Evolutionary conservation across 1,140 invertebrate species (phyloP).

Genomic region (Thaumetopoea pityocampa): DNA sequence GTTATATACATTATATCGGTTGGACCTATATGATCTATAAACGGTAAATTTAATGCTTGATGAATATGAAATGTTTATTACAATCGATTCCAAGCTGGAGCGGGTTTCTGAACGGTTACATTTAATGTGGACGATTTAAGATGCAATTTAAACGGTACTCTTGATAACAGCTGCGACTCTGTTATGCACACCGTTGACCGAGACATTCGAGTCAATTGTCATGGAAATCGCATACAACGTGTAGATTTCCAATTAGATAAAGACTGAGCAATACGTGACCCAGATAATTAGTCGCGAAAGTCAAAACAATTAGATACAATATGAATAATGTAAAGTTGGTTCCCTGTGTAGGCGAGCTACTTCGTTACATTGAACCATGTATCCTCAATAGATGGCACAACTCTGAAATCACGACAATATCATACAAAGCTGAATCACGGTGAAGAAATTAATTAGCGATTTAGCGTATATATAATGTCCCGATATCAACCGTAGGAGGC

Average conservation of each 20-base stretch:
- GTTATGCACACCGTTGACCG: slow-evolving; percentile 6
- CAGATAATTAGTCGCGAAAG: slow-evolving; percentile 10
- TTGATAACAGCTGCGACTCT: neutral
- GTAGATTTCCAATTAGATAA: slow-evolving; percentile 5
- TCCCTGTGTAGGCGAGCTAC: too few relatives aligned
- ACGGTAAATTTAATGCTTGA: slow-evolving; percentile 21
- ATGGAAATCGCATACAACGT: slow-evolving; percentile 11
- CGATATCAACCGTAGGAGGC: too few relatives aligned
- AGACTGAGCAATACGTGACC: slow-evolving; percentile 1
- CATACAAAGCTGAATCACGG: too few relatives aligned
- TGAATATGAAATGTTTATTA: slow-evolving; percentile 12
- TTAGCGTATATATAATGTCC: too few relatives aligned
- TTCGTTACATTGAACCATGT: too few relatives aligned
- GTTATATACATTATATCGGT: slow-evolving; percentile 35
- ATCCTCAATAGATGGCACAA: too few relatives aligned
- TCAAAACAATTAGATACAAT: slow-evolving; percentile 1
- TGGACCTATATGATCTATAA: slow-evolving; percentile 20
- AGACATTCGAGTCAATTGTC: slow-evolving; percentile 13
- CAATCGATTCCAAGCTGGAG: slow-evolving; percentile 7
- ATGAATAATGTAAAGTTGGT: slow-evolving; percentile 11
- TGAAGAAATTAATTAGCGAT: too few relatives aligned
- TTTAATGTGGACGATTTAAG: slow-evolving; percentile 11
- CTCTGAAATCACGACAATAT: too few relatives aligned
- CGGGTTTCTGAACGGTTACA: slow-evolving; percentile 11
- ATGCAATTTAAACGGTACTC: slow-evolving; percentile 15